Base-by-base conservation (phyloP, 1,140 invertebrate species). In the Papilio xuthus region DNA sequence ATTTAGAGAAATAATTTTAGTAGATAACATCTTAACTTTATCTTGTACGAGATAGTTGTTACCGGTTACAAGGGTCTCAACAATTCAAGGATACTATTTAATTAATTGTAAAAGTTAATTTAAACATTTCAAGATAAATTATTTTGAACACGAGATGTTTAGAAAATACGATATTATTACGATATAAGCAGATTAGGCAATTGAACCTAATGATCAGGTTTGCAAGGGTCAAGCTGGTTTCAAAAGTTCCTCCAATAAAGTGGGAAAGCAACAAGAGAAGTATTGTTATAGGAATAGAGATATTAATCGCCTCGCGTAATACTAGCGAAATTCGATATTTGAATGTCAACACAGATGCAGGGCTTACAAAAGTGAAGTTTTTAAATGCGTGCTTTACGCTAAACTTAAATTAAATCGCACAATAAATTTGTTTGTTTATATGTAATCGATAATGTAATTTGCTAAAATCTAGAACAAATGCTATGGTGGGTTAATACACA, bases 11-110 rank as follows among this genome's bases (percentile, higher is more conserved):
- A 76, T 76, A 63, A 76, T 76, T 63, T 76, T 76, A 76, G 18
- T 63, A 63, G 74, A 76, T 69, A 79, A 79, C 80, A 77, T 73
- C 76, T n/a, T n/a, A 79, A 77, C 44, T 81, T 47, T 79, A 79
- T 50, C 73, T 79, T 79, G 78, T 81, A 74, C 67, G 78, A 77
- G 80, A 77, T 76, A 79, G 74, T 79, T 81, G 80, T 81, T 79
- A 79, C 80, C 71, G 28, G 72, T 42, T 79, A 81, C 80, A 79
- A 81, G 77, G 80, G 80, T 77, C 72, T 79, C 60, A 78, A 78
- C 80, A 77, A 77, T 73, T 56, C 78, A 41, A 72, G 74, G 53
- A 63, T 79, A 77, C 77, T 28, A 81, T 81, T 77, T 77, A 76
- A 73, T 81, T 77, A 73, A 79, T 81, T 79, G 23, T 73, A 50